Evolutionary conservation across 2,888 invertebrate species (phyloP), one percentile per base, ranked within the genome.

Genomic region (Camptogramma bilineatum): DNA sequence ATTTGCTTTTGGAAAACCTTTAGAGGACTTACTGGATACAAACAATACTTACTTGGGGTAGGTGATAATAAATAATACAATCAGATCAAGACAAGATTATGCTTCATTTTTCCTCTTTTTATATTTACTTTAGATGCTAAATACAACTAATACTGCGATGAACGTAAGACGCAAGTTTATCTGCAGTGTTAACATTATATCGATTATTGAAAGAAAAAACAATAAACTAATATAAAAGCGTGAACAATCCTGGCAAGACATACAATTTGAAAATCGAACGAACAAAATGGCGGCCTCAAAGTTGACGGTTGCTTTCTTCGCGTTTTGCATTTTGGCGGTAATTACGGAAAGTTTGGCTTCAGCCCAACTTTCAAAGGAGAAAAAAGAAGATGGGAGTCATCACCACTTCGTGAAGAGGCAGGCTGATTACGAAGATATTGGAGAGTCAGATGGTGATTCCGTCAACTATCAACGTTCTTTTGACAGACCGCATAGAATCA

Each of bases 341-440:
- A 61, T 79, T 16, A 74, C 71, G 17, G 69, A 76, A 39, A 64
- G 69, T 7, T 66, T 68, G 8, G 81, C 79, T 3, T n/a, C n/a
- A n/a, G n/a, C n/a, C n/a, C n/a, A n/a, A n/a, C n/a, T n/a, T n/a
- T n/a, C n/a, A 74, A 74, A 24, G 57, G 58, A 18, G 19, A 52
- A 8, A 47, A 52, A 53, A 34, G n/a, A 55, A 55, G 8, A 19
- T n/a, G 10, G 51, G 61, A 44, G 17, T 21, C 54, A 56, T 19
- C 79, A 61, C 66, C 85, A 86, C 70, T 70, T 89, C 18, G 85
- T 79, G 62, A 89, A 88, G 73, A 82, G 90, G 61, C 84, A 85
- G 0, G 65, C 79, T 1, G 81, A 83, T 58, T 82, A 81, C 34
- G 79, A 81, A 42, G 82, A 83, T 1, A 78, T 75, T 0, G 77